phyloP scores from a whole-genome alignment of 2,888 invertebrate genomes.

The Ochlodes sylvanus region DNA sequence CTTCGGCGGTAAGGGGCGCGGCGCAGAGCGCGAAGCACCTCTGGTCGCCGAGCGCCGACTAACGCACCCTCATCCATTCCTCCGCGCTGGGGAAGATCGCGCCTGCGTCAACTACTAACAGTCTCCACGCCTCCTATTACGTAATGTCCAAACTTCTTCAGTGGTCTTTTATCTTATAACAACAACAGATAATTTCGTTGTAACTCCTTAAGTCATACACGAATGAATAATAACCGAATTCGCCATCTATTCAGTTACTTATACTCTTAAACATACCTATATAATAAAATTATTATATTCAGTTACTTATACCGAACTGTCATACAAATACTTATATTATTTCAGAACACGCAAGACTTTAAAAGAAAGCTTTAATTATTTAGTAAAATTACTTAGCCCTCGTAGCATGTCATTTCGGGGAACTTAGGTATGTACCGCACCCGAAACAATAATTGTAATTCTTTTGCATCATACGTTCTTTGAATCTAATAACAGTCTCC shows the following conservation, averaged over 20 bases:
- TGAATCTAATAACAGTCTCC: too few relatives aligned
- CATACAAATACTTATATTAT: too few relatives aligned
- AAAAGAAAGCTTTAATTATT: too few relatives aligned
- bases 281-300: too few relatives aligned
- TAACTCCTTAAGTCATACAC: not conserved
- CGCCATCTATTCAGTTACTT: not conserved
- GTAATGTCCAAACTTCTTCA: conserved; percentile 69
- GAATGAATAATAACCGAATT: not conserved
- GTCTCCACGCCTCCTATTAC: conserved; percentile 71
- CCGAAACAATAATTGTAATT: too few relatives aligned
- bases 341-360: too few relatives aligned
- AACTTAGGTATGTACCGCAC: too few relatives aligned
- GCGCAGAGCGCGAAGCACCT: conserved; percentile 80
- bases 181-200: not conserved
- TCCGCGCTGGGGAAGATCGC: conserved; percentile 58
- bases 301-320: too few relatives aligned
- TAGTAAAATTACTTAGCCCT: too few relatives aligned
- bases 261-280: too few relatives aligned
- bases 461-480: too few relatives aligned
- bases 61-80: conserved; percentile 66
- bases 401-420: too few relatives aligned
- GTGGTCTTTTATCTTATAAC: not conserved
- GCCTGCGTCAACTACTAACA: conserved; percentile 69
- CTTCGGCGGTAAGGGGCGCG: conserved; percentile 80
- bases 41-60: conserved; percentile 82